phyloP scores from a whole-genome alignment of 2,113 vertebrate genomes.

The Eudyptes chrysolophus region DNA sequence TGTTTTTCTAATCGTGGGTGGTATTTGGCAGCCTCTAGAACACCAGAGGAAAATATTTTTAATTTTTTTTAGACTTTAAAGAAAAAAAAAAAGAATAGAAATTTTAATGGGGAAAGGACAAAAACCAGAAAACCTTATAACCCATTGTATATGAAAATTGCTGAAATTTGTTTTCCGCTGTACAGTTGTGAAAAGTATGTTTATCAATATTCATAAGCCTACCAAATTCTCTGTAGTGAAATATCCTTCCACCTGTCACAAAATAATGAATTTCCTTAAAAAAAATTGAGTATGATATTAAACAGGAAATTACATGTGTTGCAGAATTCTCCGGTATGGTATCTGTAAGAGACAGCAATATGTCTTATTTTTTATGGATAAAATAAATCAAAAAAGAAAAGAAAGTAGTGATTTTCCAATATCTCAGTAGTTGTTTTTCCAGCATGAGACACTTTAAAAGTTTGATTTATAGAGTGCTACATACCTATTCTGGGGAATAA shows the following conservation, averaged over 20 bases:
- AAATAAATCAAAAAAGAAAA: background rate
- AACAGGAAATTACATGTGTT: background rate
- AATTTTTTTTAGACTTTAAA: slow-evolving; percentile 16
- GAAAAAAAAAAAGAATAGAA: background rate
- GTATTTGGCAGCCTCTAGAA: slow-evolving; percentile 49
- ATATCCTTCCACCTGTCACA: background rate
- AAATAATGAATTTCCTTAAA: background rate
- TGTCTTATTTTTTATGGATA: background rate
- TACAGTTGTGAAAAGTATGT: background rate
- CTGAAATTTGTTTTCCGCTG: background rate
- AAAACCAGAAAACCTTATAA: background rate
- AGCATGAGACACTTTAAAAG: background rate
- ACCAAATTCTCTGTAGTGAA: background rate
- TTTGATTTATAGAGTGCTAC: background rate
- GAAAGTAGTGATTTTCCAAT: background rate
- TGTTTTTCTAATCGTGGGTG: slow-evolving; percentile 35
- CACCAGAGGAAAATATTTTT: background rate
- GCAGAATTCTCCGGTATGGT: background rate
- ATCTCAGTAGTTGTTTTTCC: background rate
- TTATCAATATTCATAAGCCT: background rate
- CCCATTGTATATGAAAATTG: background rate
- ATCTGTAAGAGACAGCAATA: background rate
- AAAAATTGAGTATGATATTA: background rate
- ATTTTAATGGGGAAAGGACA: background rate
- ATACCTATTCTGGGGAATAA: background rate